A percentile compares a stretch with the other conserved stretches of the same genome.
Conservation (phyloP, 2,888 invertebrate genomes). For the Anthophora plumipes region DNA sequence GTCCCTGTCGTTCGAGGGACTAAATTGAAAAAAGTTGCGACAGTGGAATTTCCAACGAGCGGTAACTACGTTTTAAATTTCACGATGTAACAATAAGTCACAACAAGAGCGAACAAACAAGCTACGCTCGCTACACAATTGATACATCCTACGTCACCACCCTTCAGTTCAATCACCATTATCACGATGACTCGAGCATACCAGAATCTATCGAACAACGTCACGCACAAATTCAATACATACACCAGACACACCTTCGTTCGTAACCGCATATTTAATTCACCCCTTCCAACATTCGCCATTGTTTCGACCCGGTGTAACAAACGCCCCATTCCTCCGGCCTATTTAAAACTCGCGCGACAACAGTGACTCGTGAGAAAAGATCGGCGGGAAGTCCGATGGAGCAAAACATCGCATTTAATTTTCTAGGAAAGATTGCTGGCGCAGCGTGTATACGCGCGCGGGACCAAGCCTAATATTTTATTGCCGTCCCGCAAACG, state of each 20-base stretch:
- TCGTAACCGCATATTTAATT: neutral
- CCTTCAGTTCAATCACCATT: neutral
- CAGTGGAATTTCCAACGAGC: no score
- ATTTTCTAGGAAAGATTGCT: slow-evolving; percentile 69
- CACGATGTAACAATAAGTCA: no score
- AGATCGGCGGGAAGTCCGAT: slow-evolving; percentile 44
- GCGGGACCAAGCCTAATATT: slow-evolving; percentile 65
- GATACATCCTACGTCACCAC: neutral
- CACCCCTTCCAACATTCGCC: neutral
- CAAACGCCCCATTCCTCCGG: neutral
- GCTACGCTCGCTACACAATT: neutral
- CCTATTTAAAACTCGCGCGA: slow-evolving; percentile 48
- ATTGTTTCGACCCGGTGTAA: slow-evolving; percentile 10
- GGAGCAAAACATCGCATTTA: slow-evolving; percentile 64
- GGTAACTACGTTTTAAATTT: no score
- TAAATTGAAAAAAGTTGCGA: no score
- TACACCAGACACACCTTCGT: neutral
- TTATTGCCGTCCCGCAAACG: slow-evolving; percentile 67
- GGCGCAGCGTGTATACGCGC: slow-evolving; percentile 33
- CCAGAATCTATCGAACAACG: neutral
- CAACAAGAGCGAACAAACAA: no score
- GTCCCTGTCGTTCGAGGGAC: no score
- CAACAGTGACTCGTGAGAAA: slow-evolving; percentile 44
- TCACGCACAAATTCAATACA: neutral
- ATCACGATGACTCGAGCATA: neutral